A percentile compares a stretch with the other conserved stretches of the same genome.
phyloP scores from a whole-genome alignment of 1,140 invertebrate genomes.

The Scaptomyza graminum region DNA sequence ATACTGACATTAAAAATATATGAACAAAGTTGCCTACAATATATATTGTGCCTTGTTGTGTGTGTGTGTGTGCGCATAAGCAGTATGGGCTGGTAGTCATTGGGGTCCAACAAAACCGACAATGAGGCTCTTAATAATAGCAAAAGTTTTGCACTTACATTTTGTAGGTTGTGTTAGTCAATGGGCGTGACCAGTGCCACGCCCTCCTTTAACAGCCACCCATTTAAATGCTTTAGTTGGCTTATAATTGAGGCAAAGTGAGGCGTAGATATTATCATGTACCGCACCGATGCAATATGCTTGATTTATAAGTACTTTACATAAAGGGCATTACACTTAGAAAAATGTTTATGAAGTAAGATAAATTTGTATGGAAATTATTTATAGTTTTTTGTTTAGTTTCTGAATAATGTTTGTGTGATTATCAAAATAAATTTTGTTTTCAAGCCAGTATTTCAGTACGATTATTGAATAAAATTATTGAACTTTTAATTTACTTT shows the following conservation, averaged over 20 bases:
- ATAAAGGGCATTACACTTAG: not conserved
- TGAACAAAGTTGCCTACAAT: constrained; percentile 77
- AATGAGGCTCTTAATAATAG: constrained; percentile 78
- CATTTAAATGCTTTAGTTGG: constrained; percentile 63
- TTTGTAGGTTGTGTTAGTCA: constrained; percentile 32
- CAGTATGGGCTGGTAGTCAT: constrained; percentile 48
- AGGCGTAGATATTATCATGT: constrained; percentile 36
- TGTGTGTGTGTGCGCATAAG: constrained; percentile 27
- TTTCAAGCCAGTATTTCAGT: too few relatives aligned
- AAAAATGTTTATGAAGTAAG: not conserved
- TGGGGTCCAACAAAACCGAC: constrained; percentile 76
- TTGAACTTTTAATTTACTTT: too few relatives aligned
- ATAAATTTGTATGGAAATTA: not conserved
- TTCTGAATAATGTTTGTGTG: too few relatives aligned
- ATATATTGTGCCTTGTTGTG: constrained; percentile 73
- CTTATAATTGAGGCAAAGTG: constrained; percentile 37
- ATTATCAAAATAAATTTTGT: too few relatives aligned
- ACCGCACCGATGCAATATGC: constrained; percentile 31
- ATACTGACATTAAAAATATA: constrained; percentile 78
- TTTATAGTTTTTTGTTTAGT: too few relatives aligned
- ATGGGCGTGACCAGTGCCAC: constrained; percentile 42
- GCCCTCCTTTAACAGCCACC: constrained; percentile 9
- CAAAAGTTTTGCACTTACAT: constrained; percentile 77
- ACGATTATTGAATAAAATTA: too few relatives aligned
- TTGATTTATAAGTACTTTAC: constrained; percentile 42